Conservation (phyloP, 2,113 vertebrate species). For the Ammospiza caudacuta region DNA sequence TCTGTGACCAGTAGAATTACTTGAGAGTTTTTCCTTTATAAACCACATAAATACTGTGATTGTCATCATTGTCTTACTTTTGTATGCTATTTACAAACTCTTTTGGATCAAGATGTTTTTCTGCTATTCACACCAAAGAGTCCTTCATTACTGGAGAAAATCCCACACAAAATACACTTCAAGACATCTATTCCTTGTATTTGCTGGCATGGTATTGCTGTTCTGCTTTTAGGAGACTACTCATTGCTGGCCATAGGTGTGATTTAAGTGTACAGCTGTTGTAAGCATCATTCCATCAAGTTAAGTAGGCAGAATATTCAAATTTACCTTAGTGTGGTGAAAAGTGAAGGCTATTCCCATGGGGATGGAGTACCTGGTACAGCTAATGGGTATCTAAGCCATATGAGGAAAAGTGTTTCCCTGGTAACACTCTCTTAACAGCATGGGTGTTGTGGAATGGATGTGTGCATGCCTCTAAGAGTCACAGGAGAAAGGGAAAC, state of each 20-base stretch:
- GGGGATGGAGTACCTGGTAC: not conserved
- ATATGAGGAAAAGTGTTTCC: not conserved
- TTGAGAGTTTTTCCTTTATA: not conserved
- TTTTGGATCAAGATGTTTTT: not conserved
- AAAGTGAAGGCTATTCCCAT: not conserved
- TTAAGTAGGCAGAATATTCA: not conserved
- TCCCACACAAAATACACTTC: not conserved
- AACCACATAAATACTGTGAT: not conserved
- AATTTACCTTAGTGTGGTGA: not conserved
- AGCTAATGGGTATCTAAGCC: not conserved
- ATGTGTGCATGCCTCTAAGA: not conserved
- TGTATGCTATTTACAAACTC: not conserved
- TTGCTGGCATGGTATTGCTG: not conserved
- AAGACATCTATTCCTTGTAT: not conserved
- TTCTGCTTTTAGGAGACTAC: not conserved
- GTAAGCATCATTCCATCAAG: not conserved
- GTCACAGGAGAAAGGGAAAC: not conserved
- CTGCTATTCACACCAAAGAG: not conserved
- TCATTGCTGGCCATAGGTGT: not conserved
- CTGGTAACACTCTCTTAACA: not conserved
- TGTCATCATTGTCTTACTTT: not conserved
- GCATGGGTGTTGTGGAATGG: accelerated
- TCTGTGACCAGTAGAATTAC: not conserved
- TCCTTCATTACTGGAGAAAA: not conserved
- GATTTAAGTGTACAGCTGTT: not conserved